phyloP scores from a whole-genome alignment of 2,888 invertebrate genomes.

The Drosophila cracens region DNA sequence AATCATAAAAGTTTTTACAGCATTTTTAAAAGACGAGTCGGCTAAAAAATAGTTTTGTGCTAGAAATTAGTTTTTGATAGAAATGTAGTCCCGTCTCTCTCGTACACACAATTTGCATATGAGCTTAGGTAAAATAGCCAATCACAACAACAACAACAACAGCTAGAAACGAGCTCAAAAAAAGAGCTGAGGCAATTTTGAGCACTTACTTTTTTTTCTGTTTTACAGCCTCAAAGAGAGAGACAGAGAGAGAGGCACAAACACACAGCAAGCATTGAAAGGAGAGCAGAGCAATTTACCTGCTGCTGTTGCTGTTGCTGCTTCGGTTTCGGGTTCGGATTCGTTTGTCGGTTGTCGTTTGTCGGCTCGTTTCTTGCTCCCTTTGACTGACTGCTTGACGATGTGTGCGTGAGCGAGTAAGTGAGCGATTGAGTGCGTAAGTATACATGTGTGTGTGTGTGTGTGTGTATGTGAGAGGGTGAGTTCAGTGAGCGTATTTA shows the following conservation, averaged over 20 bases:
- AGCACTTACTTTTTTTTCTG: constrained; percentile 36
- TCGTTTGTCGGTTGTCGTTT: constrained; percentile 22
- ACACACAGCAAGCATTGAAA: constrained; percentile 27
- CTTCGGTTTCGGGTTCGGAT: constrained; percentile 18
- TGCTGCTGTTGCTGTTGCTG: constrained; percentile 33
- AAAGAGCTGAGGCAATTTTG: constrained; percentile 53
- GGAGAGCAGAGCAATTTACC: constrained; percentile 50
- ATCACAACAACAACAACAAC: constrained; percentile 40
- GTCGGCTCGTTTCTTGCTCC: constrained; percentile 41
- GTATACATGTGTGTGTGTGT: constrained; percentile 38
- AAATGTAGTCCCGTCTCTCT: constrained; percentile 32
- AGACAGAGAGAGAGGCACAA: constrained; percentile 13
- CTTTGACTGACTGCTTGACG: constrained; percentile 38
- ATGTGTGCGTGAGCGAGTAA: constrained; percentile 35
- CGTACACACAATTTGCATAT: constrained; percentile 65
- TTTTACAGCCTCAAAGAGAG: constrained; percentile 41
- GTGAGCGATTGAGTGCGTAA: constrained; percentile 53
- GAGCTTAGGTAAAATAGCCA: constrained; percentile 60
- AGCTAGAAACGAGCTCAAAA: constrained; percentile 15
- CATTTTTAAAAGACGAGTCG: constrained; percentile 22
- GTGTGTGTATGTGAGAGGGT: constrained; percentile 47
- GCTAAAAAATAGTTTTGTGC: constrained; percentile 36
- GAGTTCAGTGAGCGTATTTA: constrained; percentile 76
- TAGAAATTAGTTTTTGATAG: constrained; percentile 6
- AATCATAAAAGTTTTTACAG: constrained; percentile 61